Conservation (phyloP, 2,113 vertebrate genomes). For the Antechinus flavipes region DNA sequence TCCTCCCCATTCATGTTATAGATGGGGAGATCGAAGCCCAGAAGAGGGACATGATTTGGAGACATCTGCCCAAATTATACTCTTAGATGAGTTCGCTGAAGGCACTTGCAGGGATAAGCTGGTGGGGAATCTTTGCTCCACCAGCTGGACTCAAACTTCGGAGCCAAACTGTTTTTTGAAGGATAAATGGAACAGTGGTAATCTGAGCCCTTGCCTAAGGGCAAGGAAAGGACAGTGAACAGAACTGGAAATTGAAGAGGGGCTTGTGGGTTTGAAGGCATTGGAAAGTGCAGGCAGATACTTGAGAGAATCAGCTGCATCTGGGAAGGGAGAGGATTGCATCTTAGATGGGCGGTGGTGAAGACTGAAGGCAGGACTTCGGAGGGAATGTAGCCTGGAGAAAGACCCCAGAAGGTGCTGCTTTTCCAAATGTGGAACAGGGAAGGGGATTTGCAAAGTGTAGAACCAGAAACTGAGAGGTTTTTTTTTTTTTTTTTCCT, state of each 20-base stretch:
- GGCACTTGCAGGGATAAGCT: background rate
- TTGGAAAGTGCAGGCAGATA: background rate
- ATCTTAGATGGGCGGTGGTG: background rate
- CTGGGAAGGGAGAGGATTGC: background rate
- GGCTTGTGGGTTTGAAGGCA: background rate
- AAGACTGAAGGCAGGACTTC: background rate
- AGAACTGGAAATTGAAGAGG: background rate
- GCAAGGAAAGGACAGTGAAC: background rate
- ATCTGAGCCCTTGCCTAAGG: background rate
- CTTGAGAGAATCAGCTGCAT: conserved; percentile 8
- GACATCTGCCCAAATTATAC: conserved; percentile 10
- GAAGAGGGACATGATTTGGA: background rate
- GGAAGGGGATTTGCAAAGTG: background rate
- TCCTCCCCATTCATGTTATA: background rate
- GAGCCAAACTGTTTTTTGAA: background rate
- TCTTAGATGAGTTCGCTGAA: background rate
- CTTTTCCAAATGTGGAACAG: background rate
- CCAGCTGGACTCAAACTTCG: background rate
- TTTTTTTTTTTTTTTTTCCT: background rate
- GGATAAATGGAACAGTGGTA: background rate
- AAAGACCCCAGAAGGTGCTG: rapidly evolving
- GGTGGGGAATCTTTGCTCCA: background rate
- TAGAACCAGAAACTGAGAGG: background rate
- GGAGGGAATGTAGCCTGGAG: background rate
- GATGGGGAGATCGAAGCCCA: background rate